These are phyloP conservation scores for Seriola rivoliana DNA, from an alignment of 2,113 vertebrate genomes.

Conservation along the genomic window DNA sequence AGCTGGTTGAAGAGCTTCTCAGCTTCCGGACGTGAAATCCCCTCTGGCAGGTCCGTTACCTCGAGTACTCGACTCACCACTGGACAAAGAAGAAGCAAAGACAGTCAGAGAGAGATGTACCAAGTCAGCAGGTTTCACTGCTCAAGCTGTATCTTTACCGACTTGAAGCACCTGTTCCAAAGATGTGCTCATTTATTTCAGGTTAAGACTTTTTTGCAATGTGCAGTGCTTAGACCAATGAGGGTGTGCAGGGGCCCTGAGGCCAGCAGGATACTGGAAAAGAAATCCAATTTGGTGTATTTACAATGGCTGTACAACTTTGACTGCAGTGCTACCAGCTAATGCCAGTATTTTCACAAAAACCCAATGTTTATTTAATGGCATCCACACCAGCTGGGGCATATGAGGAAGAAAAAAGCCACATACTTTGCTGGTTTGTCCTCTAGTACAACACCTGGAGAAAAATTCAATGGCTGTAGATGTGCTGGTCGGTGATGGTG, in stretches of 20 bases:
- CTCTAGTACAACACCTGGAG: background rate
- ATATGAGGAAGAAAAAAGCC: background rate
- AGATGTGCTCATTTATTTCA: background rate
- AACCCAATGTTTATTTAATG: background rate
- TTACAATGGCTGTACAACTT: background rate
- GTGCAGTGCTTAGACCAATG: background rate
- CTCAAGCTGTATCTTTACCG: background rate
- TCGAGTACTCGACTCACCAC: conserved; percentile 96
- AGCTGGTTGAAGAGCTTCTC: conserved; percentile 99
- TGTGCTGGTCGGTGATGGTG: background rate
- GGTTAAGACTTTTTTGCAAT: background rate
- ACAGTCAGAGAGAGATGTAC: background rate
- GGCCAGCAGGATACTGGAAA: background rate
- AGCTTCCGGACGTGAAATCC: conserved; percentile 94
- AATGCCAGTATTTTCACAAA: background rate
- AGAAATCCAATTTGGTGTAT: background rate
- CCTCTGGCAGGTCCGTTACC: conserved; percentile 97
- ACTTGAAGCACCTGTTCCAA: background rate
- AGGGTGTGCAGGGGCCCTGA: background rate
- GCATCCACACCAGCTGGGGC: background rate
- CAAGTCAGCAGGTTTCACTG: background rate
- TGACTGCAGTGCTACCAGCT: background rate
- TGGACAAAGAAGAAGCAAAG: conserved; percentile 60
- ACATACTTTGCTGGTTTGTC: background rate
- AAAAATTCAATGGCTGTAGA: background rate